Conservation (phyloP, 2,888 invertebrate genomes). For the Drosophila demipolita region DNA sequence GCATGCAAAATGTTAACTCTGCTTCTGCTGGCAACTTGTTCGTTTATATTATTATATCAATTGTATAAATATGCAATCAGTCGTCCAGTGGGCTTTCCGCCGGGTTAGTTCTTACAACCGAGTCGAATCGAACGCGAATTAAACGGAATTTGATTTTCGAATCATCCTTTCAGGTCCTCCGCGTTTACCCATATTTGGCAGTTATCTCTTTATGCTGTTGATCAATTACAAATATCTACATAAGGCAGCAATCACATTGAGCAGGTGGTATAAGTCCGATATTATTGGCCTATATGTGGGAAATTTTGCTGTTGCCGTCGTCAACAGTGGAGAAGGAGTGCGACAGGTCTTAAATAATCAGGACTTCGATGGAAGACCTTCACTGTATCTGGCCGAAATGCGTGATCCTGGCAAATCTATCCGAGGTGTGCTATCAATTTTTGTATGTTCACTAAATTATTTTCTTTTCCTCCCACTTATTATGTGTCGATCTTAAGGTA, state of each 20-base stretch:
- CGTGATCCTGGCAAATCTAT: conserved; percentile 85
- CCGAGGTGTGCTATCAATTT: conserved; percentile 67
- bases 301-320: conserved; percentile 85
- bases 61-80: conserved; percentile 84
- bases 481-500: background rate
- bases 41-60: conserved; percentile 83
- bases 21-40: conserved; percentile 80
- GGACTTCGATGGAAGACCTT: conserved; percentile 88
- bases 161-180: conserved; percentile 86
- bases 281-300: conserved; percentile 88
- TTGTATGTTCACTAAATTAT: background rate
- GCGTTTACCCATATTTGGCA: conserved; percentile 88
- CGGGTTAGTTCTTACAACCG: conserved; percentile 85
- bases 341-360: conserved; percentile 87
- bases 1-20: conserved; percentile 78
- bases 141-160: background rate
- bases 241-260: conserved; percentile 85
- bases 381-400: conserved; percentile 85
- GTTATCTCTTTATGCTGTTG: conserved; percentile 87
- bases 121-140: background rate
- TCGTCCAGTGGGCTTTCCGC: conserved; percentile 87
- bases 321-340: conserved; percentile 86
- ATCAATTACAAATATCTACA: conserved; percentile 86
- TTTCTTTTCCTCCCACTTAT: background rate
- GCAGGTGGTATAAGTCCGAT: conserved; percentile 87